Conservation (phyloP, 2,113 vertebrate species). For the Macrotus californicus region DNA sequence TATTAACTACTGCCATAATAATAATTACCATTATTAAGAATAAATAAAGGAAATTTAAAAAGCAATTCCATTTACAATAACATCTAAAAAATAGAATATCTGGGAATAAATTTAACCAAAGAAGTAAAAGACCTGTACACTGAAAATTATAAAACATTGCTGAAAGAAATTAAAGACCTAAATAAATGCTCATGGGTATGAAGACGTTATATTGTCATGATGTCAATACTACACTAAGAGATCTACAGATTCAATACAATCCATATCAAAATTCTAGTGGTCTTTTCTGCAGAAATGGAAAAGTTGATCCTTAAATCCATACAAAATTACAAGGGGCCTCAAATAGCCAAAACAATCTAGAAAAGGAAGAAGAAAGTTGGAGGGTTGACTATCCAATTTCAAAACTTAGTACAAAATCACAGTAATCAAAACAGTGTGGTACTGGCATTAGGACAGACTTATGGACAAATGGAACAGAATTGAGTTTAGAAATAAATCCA, state of each 20-base stretch:
- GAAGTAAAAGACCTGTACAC: neutral
- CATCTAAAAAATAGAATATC: neutral
- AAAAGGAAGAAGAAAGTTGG: conserved; percentile 14
- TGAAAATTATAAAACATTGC: neutral
- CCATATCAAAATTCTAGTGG: neutral
- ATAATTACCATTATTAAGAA: neutral
- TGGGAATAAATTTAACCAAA: neutral
- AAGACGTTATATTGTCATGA: neutral
- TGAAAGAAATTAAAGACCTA: neutral
- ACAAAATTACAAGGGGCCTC: neutral
- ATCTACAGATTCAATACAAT: neutral
- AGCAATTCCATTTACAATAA: neutral
- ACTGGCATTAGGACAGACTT: neutral
- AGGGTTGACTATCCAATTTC: neutral
- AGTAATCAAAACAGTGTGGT: neutral
- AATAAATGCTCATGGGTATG: neutral
- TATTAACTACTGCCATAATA: neutral
- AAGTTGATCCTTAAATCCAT: neutral
- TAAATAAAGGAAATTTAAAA: conserved; percentile 9
- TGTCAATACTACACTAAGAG: neutral
- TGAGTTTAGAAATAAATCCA: neutral
- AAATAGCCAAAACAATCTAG: neutral
- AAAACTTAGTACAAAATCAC: conserved; percentile 17
- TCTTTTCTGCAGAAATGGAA: neutral
- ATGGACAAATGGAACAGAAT: neutral